Evolutionary conservation across 2,888 invertebrate species (phyloP), one percentile per base, ranked within the genome.

Genomic region (Lissonota sp.): DNA sequence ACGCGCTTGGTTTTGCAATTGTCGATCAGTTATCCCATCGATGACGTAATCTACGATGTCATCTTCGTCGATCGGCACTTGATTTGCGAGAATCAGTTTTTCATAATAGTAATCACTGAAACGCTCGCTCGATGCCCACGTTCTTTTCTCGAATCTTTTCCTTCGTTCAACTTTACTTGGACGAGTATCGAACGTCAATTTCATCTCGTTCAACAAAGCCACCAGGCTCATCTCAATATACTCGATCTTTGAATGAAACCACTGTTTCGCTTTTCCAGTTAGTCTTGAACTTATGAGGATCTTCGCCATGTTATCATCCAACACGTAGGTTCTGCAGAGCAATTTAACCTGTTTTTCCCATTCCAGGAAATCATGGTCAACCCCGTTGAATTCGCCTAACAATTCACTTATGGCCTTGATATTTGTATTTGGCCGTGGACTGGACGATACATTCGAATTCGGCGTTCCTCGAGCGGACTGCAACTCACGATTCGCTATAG

Each of bases 81-180:
- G 5, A 53, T 53, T 53, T 14, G 10, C 53, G 14, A 53, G 6
- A 12, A 12, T n/a, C 49, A 12, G 49, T 49, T 49, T 84, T 37
- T 79, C 80, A 42, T 82, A 79, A 51, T 60, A 76, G 69, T 83
- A 84, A 42, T 84, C 84, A 51, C 66, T 72, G 55, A 80, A 84
- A 4, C 53, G 58, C 12, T 82, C 82, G 8, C 12, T 39, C 26
- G 39, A 7, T 26, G 63, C 58, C 84, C 83, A 84, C 40, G 37
- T 63, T 44, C 80, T 63, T 0, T 57, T 37, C 37, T 84, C 82
- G n/a, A 84, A 82, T 58, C 62, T 73, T 14, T 66, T 78, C n/a
- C 80, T 62, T 16, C 73, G 57, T 12, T 75, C 42, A 5, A 82
- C 14, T 66, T 58, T 64, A 1, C 49, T 57, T 4, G 79, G 80